Evolutionary conservation across 2,113 vertebrate genomes (phyloP), one percentile per base, ranked within the genome.

Genomic region (Leptodactylus fuscus): DNA sequence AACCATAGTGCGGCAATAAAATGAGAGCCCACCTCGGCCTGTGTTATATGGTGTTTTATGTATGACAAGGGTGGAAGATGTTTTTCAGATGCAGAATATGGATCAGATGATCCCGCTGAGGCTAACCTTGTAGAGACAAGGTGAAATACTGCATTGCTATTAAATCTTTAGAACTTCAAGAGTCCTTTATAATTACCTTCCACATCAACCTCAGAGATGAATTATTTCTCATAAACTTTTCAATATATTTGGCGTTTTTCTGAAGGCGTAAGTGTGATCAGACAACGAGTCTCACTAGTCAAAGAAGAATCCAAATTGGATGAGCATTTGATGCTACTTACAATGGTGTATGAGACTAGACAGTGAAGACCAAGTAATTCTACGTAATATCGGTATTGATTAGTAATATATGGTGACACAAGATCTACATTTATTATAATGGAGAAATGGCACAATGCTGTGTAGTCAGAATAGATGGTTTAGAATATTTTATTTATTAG

Each of bases 111-210:
- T 16, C 1, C 69, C 4, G 22, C 2, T 5, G 20, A 71, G 41
- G 36, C 69, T 71, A 71, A 41, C 69, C 36, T 67, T 67, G 62
- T 67, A 16, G 62, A 67, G 62, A 67, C 62, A 67, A 67, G 32
- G 62, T 67, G 62, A 67, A 67, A 67, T 67, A 67, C 15, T 8
- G 62, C 62, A 7, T 34, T 67, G 62, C 62, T 67, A 67, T 67
- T 67, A 67, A 36, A 67, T 67, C 62, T 67, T 67, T 18, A 67
- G 16, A 67, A 67, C 62, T 34, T 36, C 1, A 34, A 67, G 62
- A 67, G 29, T 67, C 62, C 6, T 67, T 67, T 34, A 67, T 34
- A 67, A 67, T 67, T 67, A 34, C 29, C 34, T 22, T 69, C 65
- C 65, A 69, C 18, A 38, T 38, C 16, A 69, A 44, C 38, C 36